These are phyloP conservation scores for Sesia apiformis DNA, from an alignment of 2,888 invertebrate species.

Conservation along the genomic window DNA sequence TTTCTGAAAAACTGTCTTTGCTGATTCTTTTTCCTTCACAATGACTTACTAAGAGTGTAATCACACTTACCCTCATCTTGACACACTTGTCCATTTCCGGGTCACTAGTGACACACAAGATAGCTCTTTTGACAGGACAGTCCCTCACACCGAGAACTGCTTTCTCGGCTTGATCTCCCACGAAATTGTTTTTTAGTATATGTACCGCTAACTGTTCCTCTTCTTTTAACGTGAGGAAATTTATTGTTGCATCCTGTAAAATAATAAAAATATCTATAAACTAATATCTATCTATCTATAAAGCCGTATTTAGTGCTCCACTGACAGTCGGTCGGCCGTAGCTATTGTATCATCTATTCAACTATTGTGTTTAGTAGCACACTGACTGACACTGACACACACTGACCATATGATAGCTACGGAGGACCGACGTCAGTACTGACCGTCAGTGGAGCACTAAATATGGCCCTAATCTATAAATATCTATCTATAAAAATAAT, in stretches of 20 bases:
- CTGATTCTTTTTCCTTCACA: too few relatives aligned
- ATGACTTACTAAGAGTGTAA: neutral
- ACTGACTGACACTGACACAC: too few relatives aligned
- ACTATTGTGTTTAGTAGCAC: too few relatives aligned
- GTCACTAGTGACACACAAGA: slow-evolving; percentile 92
- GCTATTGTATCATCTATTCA: too few relatives aligned
- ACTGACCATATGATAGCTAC: too few relatives aligned
- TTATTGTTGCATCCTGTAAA: slow-evolving; percentile 81
- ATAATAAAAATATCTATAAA: neutral
- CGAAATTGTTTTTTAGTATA: slow-evolving; percentile 77
- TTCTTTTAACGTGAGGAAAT: slow-evolving; percentile 79
- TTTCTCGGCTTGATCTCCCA: slow-evolving; percentile 78
- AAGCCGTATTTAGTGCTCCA: too few relatives aligned
- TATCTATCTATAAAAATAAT: too few relatives aligned
- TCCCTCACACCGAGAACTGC: slow-evolving; percentile 83
- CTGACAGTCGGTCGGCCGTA: too few relatives aligned
- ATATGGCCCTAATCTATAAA: too few relatives aligned
- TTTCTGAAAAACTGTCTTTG: too few relatives aligned
- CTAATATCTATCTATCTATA: too few relatives aligned
- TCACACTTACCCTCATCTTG: slow-evolving; percentile 85
- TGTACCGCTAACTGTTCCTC: slow-evolving; percentile 84
- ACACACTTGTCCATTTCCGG: slow-evolving; percentile 93
- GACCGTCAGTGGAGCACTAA: neutral
- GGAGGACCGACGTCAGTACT: neutral
- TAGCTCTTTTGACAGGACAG: slow-evolving; percentile 90